Conservation (phyloP, 1,140 invertebrate genomes). For the Hyphantria cunea region DNA sequence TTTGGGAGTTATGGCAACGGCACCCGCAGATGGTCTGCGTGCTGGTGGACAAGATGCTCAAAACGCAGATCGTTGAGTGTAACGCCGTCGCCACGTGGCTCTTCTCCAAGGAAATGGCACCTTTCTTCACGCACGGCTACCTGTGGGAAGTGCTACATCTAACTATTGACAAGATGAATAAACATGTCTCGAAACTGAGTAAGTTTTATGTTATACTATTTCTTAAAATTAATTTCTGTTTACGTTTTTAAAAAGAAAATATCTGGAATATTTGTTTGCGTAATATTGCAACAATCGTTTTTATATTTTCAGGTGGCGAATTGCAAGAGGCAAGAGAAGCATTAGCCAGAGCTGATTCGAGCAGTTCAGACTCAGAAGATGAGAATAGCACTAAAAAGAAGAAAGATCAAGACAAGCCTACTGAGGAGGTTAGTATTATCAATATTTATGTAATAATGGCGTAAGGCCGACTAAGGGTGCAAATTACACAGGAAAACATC, state of each 20-base stretch:
- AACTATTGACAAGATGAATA: conserved; percentile 98
- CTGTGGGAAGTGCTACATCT: conserved; percentile 99
- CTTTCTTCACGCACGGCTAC: conserved; percentile 96
- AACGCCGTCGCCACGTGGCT: conserved; percentile 99
- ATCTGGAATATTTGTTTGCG: too few relatives aligned
- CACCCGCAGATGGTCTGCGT: conserved; percentile 99
- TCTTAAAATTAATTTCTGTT: not conserved
- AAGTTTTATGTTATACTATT: conserved; percentile 52
- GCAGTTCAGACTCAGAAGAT: conserved; percentile 90
- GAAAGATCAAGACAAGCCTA: conserved; percentile 88
- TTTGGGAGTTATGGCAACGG: conserved; percentile 96
- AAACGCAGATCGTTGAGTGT: conserved; percentile 98
- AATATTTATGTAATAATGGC: not conserved
- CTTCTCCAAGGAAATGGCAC: conserved; percentile 97
- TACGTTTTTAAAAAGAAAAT: not conserved
- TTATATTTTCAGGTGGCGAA: conserved; percentile 84
- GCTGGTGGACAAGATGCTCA: conserved; percentile 97
- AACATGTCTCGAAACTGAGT: conserved; percentile 93
- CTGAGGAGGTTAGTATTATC: conserved; percentile 84
- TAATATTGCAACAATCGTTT: too few relatives aligned
- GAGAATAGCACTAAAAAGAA: conserved; percentile 85
- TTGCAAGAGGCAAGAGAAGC: conserved; percentile 93
- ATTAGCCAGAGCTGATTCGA: conserved; percentile 88
- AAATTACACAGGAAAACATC: too few relatives aligned
- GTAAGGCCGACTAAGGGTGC: too few relatives aligned